phyloP scores from a whole-genome alignment of 2,113 vertebrate species.

The Nerophis ophidion region DNA sequence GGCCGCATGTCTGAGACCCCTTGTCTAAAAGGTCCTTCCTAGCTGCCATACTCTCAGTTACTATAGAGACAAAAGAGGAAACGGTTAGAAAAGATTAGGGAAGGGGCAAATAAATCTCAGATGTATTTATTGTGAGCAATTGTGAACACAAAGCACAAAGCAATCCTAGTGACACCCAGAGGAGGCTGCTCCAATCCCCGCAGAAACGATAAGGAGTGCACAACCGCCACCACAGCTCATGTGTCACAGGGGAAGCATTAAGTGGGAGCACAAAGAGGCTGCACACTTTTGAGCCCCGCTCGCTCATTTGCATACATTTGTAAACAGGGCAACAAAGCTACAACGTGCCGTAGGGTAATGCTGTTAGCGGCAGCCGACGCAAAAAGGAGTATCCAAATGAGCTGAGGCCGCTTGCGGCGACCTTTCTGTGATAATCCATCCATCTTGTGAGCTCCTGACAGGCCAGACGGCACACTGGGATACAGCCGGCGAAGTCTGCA shows the following conservation, averaged over 20 bases:
- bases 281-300: slow-evolving; percentile 15
- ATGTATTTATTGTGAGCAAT: slow-evolving; percentile 16
- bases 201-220: slow-evolving; percentile 23
- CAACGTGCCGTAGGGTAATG: slow-evolving; percentile 9
- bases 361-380: slow-evolving; percentile 32
- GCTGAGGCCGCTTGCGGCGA: slow-evolving; percentile 44
- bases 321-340: slow-evolving; percentile 41
- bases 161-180: slow-evolving; percentile 34
- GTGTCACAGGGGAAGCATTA: slow-evolving; percentile 38
- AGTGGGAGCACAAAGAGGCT: slow-evolving; percentile 30
- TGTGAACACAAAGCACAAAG: slow-evolving; percentile 4
- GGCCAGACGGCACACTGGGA: slow-evolving; percentile 27
- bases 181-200: slow-evolving; percentile 39
- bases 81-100: slow-evolving; percentile 1
- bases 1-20: no score
- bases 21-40: slow-evolving; percentile 5
- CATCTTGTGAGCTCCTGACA: slow-evolving; percentile 45
- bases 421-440: slow-evolving; percentile 49
- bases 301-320: slow-evolving; percentile 53
- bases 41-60: slow-evolving; percentile 14
- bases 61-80: slow-evolving; percentile 33
- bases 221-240: slow-evolving; percentile 32
- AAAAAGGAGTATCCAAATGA: slow-evolving; percentile 48
- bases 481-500: slow-evolving; percentile 21
- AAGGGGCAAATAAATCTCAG: background rate